A percentile compares a stretch with the other conserved stretches of the same genome.
phyloP scores from a whole-genome alignment of 2,888 invertebrate genomes.

The Eupithecia vulgata region DNA sequence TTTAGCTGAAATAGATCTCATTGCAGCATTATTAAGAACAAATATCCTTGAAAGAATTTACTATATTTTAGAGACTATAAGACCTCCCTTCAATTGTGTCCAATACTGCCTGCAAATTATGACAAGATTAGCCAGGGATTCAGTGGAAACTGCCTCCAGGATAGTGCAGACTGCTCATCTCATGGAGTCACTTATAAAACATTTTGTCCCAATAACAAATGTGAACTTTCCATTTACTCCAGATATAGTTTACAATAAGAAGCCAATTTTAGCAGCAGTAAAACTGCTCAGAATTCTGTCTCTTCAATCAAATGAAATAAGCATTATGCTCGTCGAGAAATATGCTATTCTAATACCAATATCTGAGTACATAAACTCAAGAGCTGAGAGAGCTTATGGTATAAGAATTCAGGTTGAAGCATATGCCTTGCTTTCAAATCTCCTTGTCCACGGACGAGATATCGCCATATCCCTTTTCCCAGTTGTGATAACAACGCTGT shows the following conservation, averaged over 20 bases:
- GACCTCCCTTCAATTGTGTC: constrained; percentile 89
- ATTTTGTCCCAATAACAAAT: constrained; percentile 83
- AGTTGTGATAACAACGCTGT: constrained; percentile 81
- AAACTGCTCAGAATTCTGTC: constrained; percentile 89
- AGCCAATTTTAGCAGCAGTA: constrained; percentile 88
- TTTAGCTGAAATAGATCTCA: constrained; percentile 91
- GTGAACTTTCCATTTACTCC: constrained; percentile 71
- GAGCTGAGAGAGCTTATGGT: constrained; percentile 78
- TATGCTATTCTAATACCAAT: constrained; percentile 82
- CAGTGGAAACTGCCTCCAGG: constrained; percentile 85
- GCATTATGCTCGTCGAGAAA: constrained; percentile 79
- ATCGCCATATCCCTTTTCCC: constrained; percentile 79
- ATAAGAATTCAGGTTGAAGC: constrained; percentile 86
- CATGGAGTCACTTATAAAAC: constrained; percentile 82
- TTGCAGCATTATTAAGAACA: constrained; percentile 88
- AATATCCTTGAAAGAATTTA: constrained; percentile 89
- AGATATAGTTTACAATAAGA: constrained; percentile 83
- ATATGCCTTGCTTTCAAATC: constrained; percentile 82
- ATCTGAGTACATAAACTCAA: constrained; percentile 82
- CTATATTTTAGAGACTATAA: constrained; percentile 89
- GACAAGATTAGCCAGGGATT: constrained; percentile 91
- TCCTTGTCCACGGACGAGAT: constrained; percentile 80
- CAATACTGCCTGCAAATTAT: constrained; percentile 91
- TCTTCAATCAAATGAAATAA: constrained; percentile 83
- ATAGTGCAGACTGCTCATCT: constrained; percentile 87